Base-by-base conservation (phyloP, 2,113 vertebrate genomes). In the Saimiri boliviensis region DNA sequence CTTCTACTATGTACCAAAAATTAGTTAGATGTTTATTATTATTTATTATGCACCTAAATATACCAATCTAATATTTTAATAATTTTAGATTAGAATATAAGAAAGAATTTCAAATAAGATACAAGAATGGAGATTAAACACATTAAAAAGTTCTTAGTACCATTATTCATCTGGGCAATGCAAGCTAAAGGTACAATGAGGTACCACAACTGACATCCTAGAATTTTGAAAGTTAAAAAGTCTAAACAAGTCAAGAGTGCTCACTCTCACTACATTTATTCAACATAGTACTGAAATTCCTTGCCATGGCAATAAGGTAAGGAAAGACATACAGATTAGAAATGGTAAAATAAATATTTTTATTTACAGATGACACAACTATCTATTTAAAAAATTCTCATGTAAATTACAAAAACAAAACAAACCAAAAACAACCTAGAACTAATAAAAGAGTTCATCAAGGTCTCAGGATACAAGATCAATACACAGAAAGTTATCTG, bases 51-150 rank as follows among this genome's bases (percentile, higher is more conserved):
- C 12, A 47, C 70, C 25, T 84, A 60, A 92, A 40, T 84, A 11
- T 84, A 84, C 74, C 49, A 84, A 92, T 37, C 25, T 68, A 68
- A 40, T 80, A 80, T 81, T 84, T 93, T 58, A 93, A 66, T 76
- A 35, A 27, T 86, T 86, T n/a, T 66, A 66, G 19, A 56, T 56
- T 71, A 93, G 74, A 56, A 45, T 16, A 23, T 47, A 71, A 30
- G 30, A 68, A 56, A 37, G 71, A 56, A 1, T 13, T 35, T 70
- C 23, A 9, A 11, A 70, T 2, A 93, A 86, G 8, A 76, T 49
- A 56, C 56, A 35, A 37, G 30, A 45, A 70, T 56, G 16, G 49
- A 47, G 10, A 58, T 93, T 80, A 52, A 85, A 40, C 19, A 42
- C 30, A 56, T 23, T 56, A 5, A 76, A 68, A 86, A 2, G 3